phyloP scores from a whole-genome alignment of 1,140 invertebrate genomes.

The Parasteatoda tepidariorum region DNA sequence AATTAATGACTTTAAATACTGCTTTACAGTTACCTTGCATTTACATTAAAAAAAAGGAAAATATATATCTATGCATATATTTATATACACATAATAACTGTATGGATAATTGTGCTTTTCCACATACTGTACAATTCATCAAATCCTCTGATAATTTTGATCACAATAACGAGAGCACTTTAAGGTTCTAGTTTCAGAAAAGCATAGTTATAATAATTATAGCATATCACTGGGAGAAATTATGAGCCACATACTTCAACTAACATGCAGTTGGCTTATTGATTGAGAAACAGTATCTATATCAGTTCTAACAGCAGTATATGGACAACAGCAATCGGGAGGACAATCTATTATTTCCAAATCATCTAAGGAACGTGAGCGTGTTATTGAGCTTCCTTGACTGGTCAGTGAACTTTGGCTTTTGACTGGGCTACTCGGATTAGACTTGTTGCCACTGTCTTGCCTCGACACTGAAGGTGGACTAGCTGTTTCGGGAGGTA shows the following conservation, averaged over 20 bases:
- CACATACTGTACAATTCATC: too few species aligned
- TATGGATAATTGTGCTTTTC: too few species aligned
- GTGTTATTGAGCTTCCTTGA: slow-evolving; percentile 31
- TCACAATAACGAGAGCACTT: too few species aligned
- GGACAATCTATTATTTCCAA: slow-evolving; percentile 33
- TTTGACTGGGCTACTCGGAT: slow-evolving; percentile 55
- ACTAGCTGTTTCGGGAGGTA: not conserved
- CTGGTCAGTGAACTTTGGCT: slow-evolving; percentile 34
- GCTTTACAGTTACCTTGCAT: too few species aligned
- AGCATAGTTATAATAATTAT: too few species aligned
- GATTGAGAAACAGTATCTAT: slow-evolving; percentile 53
- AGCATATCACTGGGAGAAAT: not conserved
- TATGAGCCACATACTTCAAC: slow-evolving; percentile 26
- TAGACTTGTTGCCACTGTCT: slow-evolving; percentile 60
- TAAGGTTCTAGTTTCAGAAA: too few species aligned
- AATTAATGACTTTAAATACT: too few species aligned
- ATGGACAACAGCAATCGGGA: not conserved
- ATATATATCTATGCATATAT: too few species aligned
- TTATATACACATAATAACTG: too few species aligned
- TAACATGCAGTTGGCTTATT: slow-evolving; percentile 55
- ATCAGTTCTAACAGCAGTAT: slow-evolving; percentile 4
- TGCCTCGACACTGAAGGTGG: slow-evolving; percentile 27
- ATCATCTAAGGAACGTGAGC: slow-evolving; percentile 57
- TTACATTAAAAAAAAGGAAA: too few species aligned
- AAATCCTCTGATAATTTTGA: too few species aligned